These are phyloP conservation scores for Dendropsophus ebraccatus DNA, from an alignment of 2,113 vertebrate species.

Conservation along the genomic window DNA sequence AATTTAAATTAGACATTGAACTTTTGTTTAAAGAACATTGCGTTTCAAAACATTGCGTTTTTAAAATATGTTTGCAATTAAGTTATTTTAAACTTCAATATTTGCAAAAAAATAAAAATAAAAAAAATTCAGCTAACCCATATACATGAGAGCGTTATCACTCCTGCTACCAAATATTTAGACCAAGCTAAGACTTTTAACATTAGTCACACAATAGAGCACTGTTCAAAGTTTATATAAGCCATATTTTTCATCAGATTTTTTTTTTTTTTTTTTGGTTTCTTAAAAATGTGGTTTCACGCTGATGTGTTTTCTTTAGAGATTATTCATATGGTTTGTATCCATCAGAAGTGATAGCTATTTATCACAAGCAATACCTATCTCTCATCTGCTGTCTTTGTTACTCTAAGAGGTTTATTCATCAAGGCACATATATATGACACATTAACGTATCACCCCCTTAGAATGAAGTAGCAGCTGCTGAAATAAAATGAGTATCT, in stretches of 20 bases:
- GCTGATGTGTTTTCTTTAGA: constrained; percentile 41
- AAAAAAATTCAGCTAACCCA: not conserved
- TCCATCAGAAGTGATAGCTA: constrained; percentile 34
- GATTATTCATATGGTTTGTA: constrained; percentile 29
- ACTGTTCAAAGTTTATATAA: constrained; percentile 23
- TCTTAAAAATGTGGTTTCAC: constrained; percentile 20
- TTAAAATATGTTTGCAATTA: not conserved
- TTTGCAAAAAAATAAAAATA: not conserved
- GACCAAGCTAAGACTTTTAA: constrained; percentile 16
- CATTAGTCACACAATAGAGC: constrained; percentile 17
- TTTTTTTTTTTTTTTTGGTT: constrained; percentile 39
- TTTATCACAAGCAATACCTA: constrained; percentile 32
- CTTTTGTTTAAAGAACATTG: no score
- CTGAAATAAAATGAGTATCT: constrained; percentile 3
- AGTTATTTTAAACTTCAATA: no score
- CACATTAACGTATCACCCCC: not conserved
- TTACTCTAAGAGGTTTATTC: constrained; percentile 38
- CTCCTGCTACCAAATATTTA: constrained; percentile 44
- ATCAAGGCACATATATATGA: constrained; percentile 1
- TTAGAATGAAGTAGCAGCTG: constrained; percentile 3
- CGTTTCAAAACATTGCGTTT: no score
- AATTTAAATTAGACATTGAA: no score
- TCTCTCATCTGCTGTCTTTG: constrained; percentile 32
- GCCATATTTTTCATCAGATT: constrained; percentile 20
- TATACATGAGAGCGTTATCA: constrained; percentile 6